A percentile compares a stretch with the other conserved stretches of the same genome.
phyloP scores from a whole-genome alignment of 92 coral and sea anemone species.

The Chrysogorgia sp. region DNA sequence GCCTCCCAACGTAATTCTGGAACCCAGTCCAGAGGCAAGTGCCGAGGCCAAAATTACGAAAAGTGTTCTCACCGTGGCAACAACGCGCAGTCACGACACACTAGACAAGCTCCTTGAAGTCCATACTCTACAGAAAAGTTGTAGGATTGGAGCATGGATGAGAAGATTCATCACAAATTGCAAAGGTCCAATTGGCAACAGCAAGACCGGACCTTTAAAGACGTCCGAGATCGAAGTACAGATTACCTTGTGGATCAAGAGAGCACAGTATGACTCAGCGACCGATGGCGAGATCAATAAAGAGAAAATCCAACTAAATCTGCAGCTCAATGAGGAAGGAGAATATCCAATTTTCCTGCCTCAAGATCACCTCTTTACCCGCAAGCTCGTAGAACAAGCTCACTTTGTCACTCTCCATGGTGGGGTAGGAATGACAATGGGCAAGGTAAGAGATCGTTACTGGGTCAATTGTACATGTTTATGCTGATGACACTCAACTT shows the following conservation, averaged over 20 bases:
- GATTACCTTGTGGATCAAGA: conserved; percentile 32
- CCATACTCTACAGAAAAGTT: conserved; percentile 7
- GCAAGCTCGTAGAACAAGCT: too few species aligned
- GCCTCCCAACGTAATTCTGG: conserved; percentile 33
- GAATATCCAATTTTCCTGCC: conserved; percentile 54
- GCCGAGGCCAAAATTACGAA: conserved; percentile 45
- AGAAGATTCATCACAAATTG: conserved; percentile 31
- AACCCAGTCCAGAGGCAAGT: conserved; percentile 19
- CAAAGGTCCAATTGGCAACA: neutral
- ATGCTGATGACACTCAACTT: too few species aligned
- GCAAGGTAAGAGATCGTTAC: conserved; percentile 24
- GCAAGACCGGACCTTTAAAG: conserved; percentile 15
- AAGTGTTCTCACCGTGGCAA: conserved; percentile 40
- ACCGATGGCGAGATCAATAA: conserved; percentile 10
- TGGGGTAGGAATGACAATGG: conserved; percentile 42
- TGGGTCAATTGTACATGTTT: too few species aligned
- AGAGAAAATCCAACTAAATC: conserved; percentile 36
- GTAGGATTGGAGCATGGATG: conserved; percentile 32
- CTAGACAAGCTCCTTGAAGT: conserved; percentile 18
- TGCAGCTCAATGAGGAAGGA: conserved; percentile 7
- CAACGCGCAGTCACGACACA: neutral
- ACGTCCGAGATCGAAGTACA: conserved; percentile 32
- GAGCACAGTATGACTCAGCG: conserved; percentile 32
- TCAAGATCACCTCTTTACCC: neutral
- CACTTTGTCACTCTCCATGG: conserved; percentile 40